Evolutionary conservation across 2,888 invertebrate genomes (phyloP).

Genomic region (Meloe dianella): DNA sequence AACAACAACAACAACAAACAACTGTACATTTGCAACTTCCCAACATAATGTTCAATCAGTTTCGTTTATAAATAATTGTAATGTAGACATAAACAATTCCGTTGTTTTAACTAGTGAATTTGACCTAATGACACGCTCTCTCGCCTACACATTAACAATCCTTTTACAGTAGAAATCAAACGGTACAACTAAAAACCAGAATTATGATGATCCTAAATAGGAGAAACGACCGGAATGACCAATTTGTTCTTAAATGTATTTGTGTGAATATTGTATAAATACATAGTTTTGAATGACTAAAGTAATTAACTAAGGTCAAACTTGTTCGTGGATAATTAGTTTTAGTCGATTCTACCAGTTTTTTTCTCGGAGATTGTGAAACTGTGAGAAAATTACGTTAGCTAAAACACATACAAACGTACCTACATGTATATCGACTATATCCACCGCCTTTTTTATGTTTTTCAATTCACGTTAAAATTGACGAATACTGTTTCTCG

Average conservation of each 20-base stretch:
- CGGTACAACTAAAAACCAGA: conserved; percentile 23
- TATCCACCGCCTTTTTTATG: background rate
- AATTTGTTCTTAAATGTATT: conserved; percentile 3
- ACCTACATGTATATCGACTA: background rate
- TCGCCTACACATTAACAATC: conserved; percentile 28
- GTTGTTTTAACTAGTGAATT: conserved; percentile 34
- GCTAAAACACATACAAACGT: background rate
- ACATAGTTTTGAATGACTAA: background rate
- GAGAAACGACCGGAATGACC: conserved; percentile 18
- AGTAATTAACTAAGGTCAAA: background rate
- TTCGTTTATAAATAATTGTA: background rate
- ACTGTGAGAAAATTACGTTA: background rate
- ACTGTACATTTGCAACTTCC: no score
- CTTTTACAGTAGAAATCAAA: conserved; percentile 28
- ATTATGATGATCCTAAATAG: conserved; percentile 27
- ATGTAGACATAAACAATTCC: conserved; percentile 14
- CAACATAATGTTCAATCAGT: background rate
- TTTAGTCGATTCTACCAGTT: background rate
- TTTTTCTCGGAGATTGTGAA: background rate
- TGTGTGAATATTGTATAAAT: background rate
- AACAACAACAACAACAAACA: background rate
- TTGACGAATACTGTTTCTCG: no score
- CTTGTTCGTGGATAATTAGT: background rate
- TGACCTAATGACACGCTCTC: conserved; percentile 36
- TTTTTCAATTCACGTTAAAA: background rate